Conservation (phyloP, 2,797 vertebrate species). For the Etheostoma perlongum region DNA sequence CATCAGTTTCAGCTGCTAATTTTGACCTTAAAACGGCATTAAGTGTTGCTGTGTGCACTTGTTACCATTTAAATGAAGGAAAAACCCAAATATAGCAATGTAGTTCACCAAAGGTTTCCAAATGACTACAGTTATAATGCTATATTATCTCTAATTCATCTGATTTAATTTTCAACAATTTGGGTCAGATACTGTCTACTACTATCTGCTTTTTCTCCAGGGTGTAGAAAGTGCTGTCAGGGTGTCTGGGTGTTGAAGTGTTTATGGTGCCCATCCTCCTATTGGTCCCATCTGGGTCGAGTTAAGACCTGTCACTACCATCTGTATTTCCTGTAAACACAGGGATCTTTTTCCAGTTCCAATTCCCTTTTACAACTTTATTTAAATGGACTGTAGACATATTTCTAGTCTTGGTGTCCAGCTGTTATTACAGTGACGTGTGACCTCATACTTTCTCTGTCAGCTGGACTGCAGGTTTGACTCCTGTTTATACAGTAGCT, state of each 20-base stretch:
- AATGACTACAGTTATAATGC: background rate
- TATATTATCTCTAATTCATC: background rate
- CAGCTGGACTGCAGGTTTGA: slow-evolving; percentile 28
- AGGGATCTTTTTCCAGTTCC: slow-evolving; percentile 26
- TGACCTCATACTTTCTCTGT: slow-evolving; percentile 58
- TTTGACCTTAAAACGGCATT: background rate
- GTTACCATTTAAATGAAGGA: background rate
- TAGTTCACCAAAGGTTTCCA: background rate
- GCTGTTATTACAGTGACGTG: slow-evolving; percentile 59
- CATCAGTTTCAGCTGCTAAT: slow-evolving; percentile 13
- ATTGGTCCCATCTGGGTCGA: slow-evolving; percentile 65
- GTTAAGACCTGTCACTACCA: slow-evolving; percentile 68
- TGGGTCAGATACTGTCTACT: background rate
- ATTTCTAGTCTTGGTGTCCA: slow-evolving; percentile 31
- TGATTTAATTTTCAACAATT: too few relatives aligned
- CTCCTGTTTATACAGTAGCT: slow-evolving; percentile 31
- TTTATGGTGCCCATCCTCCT: slow-evolving; percentile 56
- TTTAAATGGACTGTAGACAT: slow-evolving; percentile 33
- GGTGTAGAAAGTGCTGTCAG: slow-evolving; percentile 53
- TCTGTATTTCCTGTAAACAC: slow-evolving; percentile 63
- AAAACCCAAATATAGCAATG: background rate
- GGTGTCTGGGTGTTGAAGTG: slow-evolving; percentile 40
- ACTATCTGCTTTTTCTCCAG: background rate
- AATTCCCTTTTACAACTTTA: slow-evolving; percentile 24
- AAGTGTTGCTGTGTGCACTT: background rate